Conservation (phyloP, 2,113 vertebrate genomes). For the Ondatra zibethicus region DNA sequence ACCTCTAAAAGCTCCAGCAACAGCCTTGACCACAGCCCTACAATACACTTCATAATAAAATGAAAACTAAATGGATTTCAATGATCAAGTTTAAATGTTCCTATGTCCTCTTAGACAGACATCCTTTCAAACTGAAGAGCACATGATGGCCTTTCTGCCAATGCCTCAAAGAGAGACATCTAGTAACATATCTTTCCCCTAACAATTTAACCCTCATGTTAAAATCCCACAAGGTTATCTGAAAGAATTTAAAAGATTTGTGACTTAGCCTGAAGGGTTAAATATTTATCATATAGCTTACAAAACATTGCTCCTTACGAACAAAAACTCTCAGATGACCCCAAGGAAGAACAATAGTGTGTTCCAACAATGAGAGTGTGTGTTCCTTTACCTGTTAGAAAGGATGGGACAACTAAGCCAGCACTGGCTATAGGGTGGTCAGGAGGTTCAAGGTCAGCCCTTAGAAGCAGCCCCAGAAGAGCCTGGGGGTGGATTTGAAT, state of each 20-base stretch:
- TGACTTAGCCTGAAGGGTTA: constrained; percentile 24
- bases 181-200: constrained; percentile 61
- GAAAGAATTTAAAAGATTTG: constrained; percentile 62
- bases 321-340: constrained; percentile 62
- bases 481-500: neutral
- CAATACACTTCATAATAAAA: constrained; percentile 74
- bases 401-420: constrained; percentile 44
- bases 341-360: constrained; percentile 38
- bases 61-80: constrained; percentile 79
- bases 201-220: constrained; percentile 42
- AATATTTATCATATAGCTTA: constrained; percentile 60
- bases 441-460: constrained; percentile 67
- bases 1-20: neutral
- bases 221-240: constrained; percentile 66
- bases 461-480: constrained; percentile 23
- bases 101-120: constrained; percentile 65
- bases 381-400: constrained; percentile 50
- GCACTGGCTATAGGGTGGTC: constrained; percentile 40
- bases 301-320: constrained; percentile 35
- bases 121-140: constrained; percentile 57
- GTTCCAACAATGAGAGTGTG: neutral
- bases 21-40: constrained; percentile 60
- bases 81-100: constrained; percentile 70
- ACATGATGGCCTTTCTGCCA: constrained; percentile 65
- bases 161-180: constrained; percentile 49